These are phyloP conservation scores for Drosophila differens DNA, from an alignment of 2,888 invertebrate genomes.

Conservation along the genomic window DNA sequence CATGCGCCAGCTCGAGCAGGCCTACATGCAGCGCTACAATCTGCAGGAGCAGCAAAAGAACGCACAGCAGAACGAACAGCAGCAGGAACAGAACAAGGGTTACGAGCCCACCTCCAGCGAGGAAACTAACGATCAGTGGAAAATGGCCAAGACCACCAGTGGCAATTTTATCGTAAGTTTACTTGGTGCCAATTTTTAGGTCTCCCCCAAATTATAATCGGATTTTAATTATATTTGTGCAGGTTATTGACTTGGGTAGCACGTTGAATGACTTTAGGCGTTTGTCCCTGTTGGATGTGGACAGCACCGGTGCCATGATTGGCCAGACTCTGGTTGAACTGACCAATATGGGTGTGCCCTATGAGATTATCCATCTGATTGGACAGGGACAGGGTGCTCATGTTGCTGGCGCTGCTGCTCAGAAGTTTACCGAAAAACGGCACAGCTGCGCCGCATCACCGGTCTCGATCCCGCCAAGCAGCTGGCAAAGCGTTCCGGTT, in stretches of 20 bases:
- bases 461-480: constrained; percentile 83
- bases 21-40: constrained; percentile 79
- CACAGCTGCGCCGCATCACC: constrained; percentile 83
- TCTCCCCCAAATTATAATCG: not conserved
- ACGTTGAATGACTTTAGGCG: constrained; percentile 72
- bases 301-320: constrained; percentile 68
- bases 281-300: constrained; percentile 71
- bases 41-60: constrained; percentile 66
- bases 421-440: constrained; percentile 73
- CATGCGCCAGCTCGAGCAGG: constrained; percentile 70
- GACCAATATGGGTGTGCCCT: constrained; percentile 68
- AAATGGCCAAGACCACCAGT: constrained; percentile 47
- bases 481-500: constrained; percentile 61
- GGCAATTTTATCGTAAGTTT: constrained; percentile 79
- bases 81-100: constrained; percentile 40
- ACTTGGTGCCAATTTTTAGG: not conserved
- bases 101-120: constrained; percentile 63
- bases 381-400: constrained; percentile 82
- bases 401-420: constrained; percentile 83
- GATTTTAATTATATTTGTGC: not conserved
- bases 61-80: constrained; percentile 38
- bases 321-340: constrained; percentile 76
- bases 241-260: constrained; percentile 81
- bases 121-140: constrained; percentile 62
- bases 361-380: constrained; percentile 80